Percentiles rank a stretch among this genome's conserved stretches.
Evolutionary conservation across 2,888 invertebrate genomes (phyloP).

Genomic region (Lepidochitona cinerea): DNA sequence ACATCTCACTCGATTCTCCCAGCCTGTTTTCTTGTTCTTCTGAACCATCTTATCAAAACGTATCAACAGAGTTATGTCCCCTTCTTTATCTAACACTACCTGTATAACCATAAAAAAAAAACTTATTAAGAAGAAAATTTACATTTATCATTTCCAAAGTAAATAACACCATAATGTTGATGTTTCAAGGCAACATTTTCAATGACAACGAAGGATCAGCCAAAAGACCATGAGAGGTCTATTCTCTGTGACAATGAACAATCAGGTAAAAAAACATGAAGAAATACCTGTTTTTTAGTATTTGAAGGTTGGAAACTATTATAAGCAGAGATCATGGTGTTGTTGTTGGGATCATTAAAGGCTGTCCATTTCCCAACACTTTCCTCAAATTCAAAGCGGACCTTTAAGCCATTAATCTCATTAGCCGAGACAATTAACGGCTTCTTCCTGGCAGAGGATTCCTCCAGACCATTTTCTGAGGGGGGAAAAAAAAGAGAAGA

Average conservation of each 20-base stretch:
- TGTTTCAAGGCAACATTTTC: too few species aligned
- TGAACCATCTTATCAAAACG: slow-evolving; percentile 57
- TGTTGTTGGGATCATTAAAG: slow-evolving; percentile 40
- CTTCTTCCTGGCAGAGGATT: slow-evolving; percentile 28
- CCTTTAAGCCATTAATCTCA: slow-evolving; percentile 69
- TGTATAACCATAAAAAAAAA: slow-evolving; percentile 18
- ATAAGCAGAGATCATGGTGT: slow-evolving; percentile 42
- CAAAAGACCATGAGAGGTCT: too few species aligned
- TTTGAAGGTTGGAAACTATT: slow-evolving; percentile 10
- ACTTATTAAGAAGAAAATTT: background rate
- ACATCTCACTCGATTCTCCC: slow-evolving; percentile 54
- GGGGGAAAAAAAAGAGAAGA: too few species aligned
- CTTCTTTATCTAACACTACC: slow-evolving; percentile 47
- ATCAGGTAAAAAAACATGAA: too few species aligned
- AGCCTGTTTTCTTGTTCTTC: slow-evolving; percentile 65
- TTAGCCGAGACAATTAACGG: slow-evolving; percentile 18
- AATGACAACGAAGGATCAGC: too few species aligned
- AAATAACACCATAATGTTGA: too few species aligned
- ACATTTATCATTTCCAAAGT: background rate
- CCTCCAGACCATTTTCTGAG: slow-evolving; percentile 12
- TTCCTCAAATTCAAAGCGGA: slow-evolving; percentile 66
- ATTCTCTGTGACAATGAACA: too few species aligned
- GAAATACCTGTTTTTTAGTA: slow-evolving; percentile 44
- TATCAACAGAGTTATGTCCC: slow-evolving; percentile 44
- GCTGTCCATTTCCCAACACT: slow-evolving; percentile 58